These are phyloP conservation scores for Hyposmocoma kahamanoa DNA, from an alignment of 1,140 invertebrate species.

Conservation along the genomic window DNA sequence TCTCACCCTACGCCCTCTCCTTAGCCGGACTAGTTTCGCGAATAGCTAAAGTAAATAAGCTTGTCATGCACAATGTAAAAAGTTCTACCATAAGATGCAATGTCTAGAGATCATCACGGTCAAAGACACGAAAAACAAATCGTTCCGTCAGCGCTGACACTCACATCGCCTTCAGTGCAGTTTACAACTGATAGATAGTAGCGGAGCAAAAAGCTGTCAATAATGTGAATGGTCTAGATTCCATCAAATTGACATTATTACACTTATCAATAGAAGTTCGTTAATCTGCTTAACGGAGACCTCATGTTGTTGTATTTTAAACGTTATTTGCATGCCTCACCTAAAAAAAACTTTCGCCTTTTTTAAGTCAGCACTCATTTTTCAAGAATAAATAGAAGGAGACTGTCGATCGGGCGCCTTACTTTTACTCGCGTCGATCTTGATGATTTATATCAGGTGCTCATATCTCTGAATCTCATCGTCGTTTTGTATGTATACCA, in stretches of 20 bases:
- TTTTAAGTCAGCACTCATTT: slow-evolving; percentile 36
- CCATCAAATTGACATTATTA: slow-evolving; percentile 28
- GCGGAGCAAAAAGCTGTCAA: slow-evolving; percentile 26
- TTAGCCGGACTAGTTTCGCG: too few species aligned
- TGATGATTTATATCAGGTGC: slow-evolving; percentile 43
- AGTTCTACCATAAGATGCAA: slow-evolving; percentile 22
- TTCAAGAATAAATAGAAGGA: slow-evolving; percentile 42
- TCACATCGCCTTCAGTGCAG: slow-evolving; percentile 14
- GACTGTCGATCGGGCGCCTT: slow-evolving; percentile 46
- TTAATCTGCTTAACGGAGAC: slow-evolving; percentile 39
- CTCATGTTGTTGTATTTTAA: slow-evolving; percentile 38
- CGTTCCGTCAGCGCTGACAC: slow-evolving; percentile 18
- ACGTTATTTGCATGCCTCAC: slow-evolving; percentile 48
- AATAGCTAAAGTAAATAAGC: slow-evolving; percentile 33
- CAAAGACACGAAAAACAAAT: slow-evolving; percentile 37
- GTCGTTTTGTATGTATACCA: slow-evolving; percentile 16
- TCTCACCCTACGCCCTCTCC: slow-evolving; percentile 35
- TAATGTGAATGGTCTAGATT: slow-evolving; percentile 41
- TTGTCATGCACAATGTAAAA: slow-evolving; percentile 36
- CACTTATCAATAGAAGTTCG: slow-evolving; percentile 34
- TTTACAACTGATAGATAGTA: slow-evolving; percentile 31
- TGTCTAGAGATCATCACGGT: slow-evolving; percentile 33
- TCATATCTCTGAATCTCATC: slow-evolving; percentile 17
- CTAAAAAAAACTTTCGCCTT: slow-evolving; percentile 27
- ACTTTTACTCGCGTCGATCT: slow-evolving; percentile 52